phyloP scores from a whole-genome alignment of 2,113 vertebrate genomes.

The Prinia subflava region DNA sequence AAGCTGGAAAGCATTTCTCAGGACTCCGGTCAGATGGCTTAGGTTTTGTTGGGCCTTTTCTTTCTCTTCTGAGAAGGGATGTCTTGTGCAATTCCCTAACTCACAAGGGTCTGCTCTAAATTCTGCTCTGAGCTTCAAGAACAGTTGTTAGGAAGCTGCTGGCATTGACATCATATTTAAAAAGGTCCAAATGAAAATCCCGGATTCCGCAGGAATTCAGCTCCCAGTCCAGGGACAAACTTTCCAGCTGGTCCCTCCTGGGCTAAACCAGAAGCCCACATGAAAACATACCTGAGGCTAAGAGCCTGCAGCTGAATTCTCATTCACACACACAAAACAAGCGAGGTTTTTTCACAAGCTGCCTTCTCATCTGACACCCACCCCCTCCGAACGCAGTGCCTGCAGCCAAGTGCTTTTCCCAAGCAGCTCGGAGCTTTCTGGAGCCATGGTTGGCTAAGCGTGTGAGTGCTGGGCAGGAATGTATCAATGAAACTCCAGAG shows the following conservation, averaged over 20 bases:
- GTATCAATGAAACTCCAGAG: conserved; percentile 29
- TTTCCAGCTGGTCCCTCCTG: conserved; percentile 48
- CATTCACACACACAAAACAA: neutral
- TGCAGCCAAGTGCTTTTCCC: conserved; percentile 20
- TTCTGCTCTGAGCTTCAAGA: neutral
- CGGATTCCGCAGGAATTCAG: conserved; percentile 25
- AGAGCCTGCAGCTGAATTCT: conserved; percentile 39
- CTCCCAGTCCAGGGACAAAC: neutral
- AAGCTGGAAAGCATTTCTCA: conserved; percentile 43
- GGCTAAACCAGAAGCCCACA: conserved; percentile 13
- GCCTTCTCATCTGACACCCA: neutral
- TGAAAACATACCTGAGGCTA: conserved; percentile 28
- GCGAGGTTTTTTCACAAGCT: neutral
- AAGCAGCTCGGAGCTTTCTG: neutral
- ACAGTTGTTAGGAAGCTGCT: conserved; percentile 57
- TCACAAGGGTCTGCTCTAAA: conserved; percentile 8
- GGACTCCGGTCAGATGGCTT: conserved; percentile 21
- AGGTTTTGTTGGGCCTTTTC: conserved; percentile 21
- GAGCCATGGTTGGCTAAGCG: conserved; percentile 20
- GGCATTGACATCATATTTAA: conserved; percentile 33
- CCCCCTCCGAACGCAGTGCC: neutral
- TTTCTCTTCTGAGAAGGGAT: conserved; percentile 25
- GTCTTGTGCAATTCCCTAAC: conserved; percentile 19
- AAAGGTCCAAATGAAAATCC: conserved; percentile 32
- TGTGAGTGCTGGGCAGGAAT: neutral